These are phyloP conservation scores for Meandrusa payeni DNA, from an alignment of 2,888 invertebrate species.

Conservation along the genomic window DNA sequence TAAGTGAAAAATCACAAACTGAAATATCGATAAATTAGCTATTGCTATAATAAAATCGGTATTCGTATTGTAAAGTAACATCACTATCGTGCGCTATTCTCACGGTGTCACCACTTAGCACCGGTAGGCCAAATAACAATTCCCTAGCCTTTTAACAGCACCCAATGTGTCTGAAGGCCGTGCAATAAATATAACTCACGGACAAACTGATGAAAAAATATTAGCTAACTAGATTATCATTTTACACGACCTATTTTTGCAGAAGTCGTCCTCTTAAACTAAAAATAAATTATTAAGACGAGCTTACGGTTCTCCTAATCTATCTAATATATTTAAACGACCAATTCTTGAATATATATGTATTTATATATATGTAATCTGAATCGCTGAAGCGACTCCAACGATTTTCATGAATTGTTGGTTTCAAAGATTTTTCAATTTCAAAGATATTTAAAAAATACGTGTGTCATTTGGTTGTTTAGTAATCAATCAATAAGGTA, in stretches of 20 bases:
- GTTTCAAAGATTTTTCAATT: too few species aligned
- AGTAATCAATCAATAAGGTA: too few species aligned
- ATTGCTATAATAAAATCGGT: neutral
- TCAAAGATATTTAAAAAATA: too few species aligned
- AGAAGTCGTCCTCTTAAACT: neutral
- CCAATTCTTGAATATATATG: too few species aligned
- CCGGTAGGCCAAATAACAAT: slow-evolving; percentile 22
- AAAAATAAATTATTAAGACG: too few species aligned
- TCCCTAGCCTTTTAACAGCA: slow-evolving; percentile 17
- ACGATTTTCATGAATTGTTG: too few species aligned
- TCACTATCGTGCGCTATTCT: slow-evolving; percentile 18
- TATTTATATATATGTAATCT: too few species aligned
- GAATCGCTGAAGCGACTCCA: too few species aligned
- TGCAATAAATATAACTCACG: slow-evolving; percentile 1
- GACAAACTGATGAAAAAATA: slow-evolving; percentile 8
- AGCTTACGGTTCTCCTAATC: too few species aligned
- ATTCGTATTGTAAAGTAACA: neutral
- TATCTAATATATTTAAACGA: too few species aligned
- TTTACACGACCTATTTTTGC: slow-evolving; percentile 3
- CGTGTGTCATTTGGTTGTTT: too few species aligned
- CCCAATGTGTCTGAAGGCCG: slow-evolving; percentile 17
- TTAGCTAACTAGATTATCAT: slow-evolving; percentile 3
- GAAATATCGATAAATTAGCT: slow-evolving; percentile 2
- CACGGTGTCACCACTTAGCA: slow-evolving; percentile 25
- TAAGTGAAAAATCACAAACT: too few species aligned